Conservation (phyloP, 1,140 invertebrate species). For the Hirudo medicinalis region DNA sequence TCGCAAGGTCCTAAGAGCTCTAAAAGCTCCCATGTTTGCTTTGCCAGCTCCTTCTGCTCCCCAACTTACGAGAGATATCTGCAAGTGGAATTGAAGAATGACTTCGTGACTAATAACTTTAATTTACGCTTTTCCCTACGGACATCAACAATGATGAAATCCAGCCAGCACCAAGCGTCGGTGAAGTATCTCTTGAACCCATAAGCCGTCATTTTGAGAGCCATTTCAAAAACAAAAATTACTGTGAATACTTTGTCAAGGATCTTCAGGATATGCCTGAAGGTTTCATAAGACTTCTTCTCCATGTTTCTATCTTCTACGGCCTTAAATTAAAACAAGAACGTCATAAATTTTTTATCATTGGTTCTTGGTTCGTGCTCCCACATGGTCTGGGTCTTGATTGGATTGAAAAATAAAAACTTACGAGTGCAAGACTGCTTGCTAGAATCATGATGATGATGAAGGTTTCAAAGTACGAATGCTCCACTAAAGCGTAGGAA, state of each 20-base stretch:
- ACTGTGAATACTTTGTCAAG: conserved; percentile 96
- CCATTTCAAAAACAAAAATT: conserved; percentile 96
- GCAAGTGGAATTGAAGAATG: conserved; percentile 29
- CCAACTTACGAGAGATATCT: conserved; percentile 84
- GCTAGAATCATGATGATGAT: conserved; percentile 95
- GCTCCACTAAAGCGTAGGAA: conserved; percentile 86
- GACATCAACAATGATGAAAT: conserved; percentile 97
- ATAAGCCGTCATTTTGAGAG: conserved; percentile 92
- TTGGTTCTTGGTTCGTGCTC: too few species aligned
- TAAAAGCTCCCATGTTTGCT: conserved; percentile 73
- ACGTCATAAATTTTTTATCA: too few species aligned
- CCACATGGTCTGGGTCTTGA: too few species aligned
- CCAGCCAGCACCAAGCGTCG: conserved; percentile 97
- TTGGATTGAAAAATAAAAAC: conserved; percentile 31
- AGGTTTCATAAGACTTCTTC: conserved; percentile 58
- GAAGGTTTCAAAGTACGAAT: conserved; percentile 97
- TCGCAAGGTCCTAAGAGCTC: conserved; percentile 77
- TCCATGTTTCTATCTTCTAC: conserved; percentile 88
- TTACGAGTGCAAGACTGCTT: conserved; percentile 88
- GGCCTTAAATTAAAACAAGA: conserved; percentile 50
- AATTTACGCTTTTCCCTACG: conserved; percentile 41
- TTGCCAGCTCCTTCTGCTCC: conserved; percentile 63
- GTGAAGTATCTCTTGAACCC: conserved; percentile 95
- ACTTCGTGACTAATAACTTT: background rate
- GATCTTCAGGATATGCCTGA: conserved; percentile 83